Evolutionary conservation across 2,797 vertebrate species (phyloP).

Genomic region (Lates japonicus): DNA sequence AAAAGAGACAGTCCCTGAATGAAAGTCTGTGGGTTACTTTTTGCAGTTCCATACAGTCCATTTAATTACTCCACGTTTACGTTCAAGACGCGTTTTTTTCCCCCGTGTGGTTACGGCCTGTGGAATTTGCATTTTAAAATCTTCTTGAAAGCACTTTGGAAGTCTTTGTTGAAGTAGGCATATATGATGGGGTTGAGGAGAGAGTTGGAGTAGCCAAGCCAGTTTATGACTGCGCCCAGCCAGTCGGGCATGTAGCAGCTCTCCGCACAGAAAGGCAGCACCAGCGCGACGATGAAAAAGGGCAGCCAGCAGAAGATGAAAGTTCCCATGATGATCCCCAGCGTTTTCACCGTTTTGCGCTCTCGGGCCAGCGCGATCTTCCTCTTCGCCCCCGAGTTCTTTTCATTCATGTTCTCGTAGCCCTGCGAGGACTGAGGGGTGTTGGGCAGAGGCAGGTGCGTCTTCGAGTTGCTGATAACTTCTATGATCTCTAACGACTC

Average conservation of each 20-base stretch:
- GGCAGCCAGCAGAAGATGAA: conserved; percentile 99
- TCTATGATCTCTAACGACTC: conserved; percentile 93
- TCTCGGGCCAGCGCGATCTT: conserved; percentile 95
- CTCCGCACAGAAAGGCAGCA: conserved; percentile 94
- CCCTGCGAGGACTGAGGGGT: conserved; percentile 81
- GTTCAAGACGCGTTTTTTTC: background rate
- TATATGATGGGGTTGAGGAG: conserved; percentile 98
- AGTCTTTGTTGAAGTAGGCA: conserved; percentile 99
- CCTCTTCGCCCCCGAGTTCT: conserved; percentile 89
- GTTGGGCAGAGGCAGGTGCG: conserved; percentile 89
- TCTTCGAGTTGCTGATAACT: conserved; percentile 89
- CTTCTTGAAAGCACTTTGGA: conserved; percentile 99
- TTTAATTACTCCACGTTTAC: conserved; percentile 17
- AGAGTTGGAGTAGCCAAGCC: conserved; percentile 98
- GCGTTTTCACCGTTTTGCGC: conserved; percentile 96
- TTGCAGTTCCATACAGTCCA: conserved; percentile 45
- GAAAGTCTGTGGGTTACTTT: conserved; percentile 48
- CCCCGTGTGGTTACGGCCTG: conserved; percentile 78
- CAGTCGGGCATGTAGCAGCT: conserved; percentile 94
- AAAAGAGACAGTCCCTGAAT: conserved; percentile 74
- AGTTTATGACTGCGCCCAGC: conserved; percentile 94
- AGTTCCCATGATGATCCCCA: conserved; percentile 99
- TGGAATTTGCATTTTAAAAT: conserved; percentile 97
- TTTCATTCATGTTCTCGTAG: conserved; percentile 89
- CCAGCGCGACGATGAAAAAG: conserved; percentile 97